These are phyloP conservation scores for Pituophis catenifer DNA, from an alignment of 2,113 vertebrate species.

Conservation along the genomic window DNA sequence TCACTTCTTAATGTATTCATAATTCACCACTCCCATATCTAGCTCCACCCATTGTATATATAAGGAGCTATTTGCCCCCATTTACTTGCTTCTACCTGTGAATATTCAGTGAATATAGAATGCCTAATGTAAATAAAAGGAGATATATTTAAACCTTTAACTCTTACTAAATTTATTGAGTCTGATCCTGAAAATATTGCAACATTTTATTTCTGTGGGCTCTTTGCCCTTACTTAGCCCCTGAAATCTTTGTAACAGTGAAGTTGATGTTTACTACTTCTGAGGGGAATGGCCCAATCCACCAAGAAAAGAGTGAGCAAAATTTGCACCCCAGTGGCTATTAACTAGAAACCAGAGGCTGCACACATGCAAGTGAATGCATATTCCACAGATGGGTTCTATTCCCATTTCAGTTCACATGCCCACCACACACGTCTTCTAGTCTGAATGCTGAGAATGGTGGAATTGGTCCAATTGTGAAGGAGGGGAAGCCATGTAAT, in stretches of 20 bases:
- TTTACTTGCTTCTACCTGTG: too few species aligned
- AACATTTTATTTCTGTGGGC: not conserved
- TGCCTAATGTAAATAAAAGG: too few species aligned
- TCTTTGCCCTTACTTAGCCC: not conserved
- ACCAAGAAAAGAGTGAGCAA: not conserved
- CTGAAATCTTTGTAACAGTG: not conserved
- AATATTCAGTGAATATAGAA: too few species aligned
- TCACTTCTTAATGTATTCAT: too few species aligned
- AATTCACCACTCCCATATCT: too few species aligned
- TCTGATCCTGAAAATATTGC: too few species aligned
- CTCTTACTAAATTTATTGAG: too few species aligned
- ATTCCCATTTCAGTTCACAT: not conserved
- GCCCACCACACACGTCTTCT: not conserved
- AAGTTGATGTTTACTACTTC: not conserved
- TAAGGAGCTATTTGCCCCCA: too few species aligned
- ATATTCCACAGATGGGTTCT: not conserved
- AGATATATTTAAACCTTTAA: too few species aligned
- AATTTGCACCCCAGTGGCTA: not conserved
- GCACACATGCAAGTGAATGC: not conserved
- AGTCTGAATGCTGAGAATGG: not conserved
- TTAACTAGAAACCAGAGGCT: not conserved
- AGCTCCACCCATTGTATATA: too few species aligned
- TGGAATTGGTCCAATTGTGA: not conserved
- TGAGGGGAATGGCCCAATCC: not conserved
- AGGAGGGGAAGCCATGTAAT: not conserved